A percentile compares a stretch with the other conserved stretches of the same genome.
Evolutionary conservation across 2,888 invertebrate species (phyloP).

Genomic region (Leptinotarsa haldemani): DNA sequence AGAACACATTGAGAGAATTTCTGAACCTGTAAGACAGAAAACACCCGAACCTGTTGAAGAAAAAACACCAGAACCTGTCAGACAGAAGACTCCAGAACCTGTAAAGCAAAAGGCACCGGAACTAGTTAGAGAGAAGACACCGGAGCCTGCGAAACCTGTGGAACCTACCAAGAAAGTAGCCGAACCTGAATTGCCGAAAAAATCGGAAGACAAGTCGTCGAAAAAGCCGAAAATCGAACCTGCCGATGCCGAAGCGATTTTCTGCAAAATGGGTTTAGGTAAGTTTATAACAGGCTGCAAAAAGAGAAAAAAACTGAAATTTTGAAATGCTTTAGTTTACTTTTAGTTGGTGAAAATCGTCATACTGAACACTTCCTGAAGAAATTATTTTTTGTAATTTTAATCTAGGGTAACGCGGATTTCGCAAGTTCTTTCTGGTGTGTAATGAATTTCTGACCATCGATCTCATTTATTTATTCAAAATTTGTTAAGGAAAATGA

Average conservation of each 20-base stretch:
- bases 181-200: constrained; percentile 44
- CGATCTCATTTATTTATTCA: no score
- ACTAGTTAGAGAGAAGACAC: constrained; percentile 33
- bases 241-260: constrained; percentile 77
- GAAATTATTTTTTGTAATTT: no score
- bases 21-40: constrained; percentile 33
- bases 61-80: constrained; percentile 33
- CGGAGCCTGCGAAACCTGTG: constrained; percentile 26
- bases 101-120: constrained; percentile 32
- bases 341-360: no score
- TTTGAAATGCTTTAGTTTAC: not conserved
- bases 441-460: no score
- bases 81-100: constrained; percentile 36
- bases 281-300: constrained; percentile 61
- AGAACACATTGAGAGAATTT: constrained; percentile 30
- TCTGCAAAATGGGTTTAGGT: constrained; percentile 80
- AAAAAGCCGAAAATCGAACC: constrained; percentile 57
- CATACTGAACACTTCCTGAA: no score
- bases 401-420: no score
- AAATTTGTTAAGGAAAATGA: no score
- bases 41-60: constrained; percentile 38
- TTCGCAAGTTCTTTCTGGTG: no score
- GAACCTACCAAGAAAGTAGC: constrained; percentile 30
- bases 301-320: not conserved
- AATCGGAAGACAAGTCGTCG: constrained; percentile 36